A percentile compares a stretch with the other conserved stretches of the same genome.
These are phyloP conservation scores for Argya squamiceps DNA, from an alignment of 2,797 vertebrate genomes.

Conservation along the genomic window DNA sequence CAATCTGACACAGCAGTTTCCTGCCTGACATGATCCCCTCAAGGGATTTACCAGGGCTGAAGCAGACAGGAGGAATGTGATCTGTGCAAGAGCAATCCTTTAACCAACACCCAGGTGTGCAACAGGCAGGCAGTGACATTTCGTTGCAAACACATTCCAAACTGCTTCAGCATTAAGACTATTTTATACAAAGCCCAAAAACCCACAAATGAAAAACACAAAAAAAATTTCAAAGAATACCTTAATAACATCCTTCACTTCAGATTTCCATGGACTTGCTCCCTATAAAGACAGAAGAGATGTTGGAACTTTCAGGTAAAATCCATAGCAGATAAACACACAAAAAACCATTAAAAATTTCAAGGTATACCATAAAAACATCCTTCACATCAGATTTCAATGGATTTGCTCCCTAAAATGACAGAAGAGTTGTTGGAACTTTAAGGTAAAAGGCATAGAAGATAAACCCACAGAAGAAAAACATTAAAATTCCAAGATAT, in stretches of 20 bases:
- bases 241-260: conserved; percentile 44
- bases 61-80: background rate
- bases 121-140: background rate
- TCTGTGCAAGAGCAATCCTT: background rate
- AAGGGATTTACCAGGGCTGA: background rate
- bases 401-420: conserved; percentile 57
- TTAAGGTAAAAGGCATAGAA: background rate
- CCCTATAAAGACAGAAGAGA: conserved; percentile 42
- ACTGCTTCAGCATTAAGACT: background rate
- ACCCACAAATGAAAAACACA: background rate
- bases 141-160: background rate
- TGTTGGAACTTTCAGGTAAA: background rate
- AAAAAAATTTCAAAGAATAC: background rate
- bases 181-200: background rate
- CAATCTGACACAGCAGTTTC: background rate
- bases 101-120: background rate
- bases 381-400: conserved; percentile 50
- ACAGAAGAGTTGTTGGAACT: background rate
- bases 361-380: conserved; percentile 49
- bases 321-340: background rate
- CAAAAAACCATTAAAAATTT: background rate
- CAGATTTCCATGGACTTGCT: conserved; percentile 54
- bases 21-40: background rate
- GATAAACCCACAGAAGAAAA: background rate
- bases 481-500: background rate